Conservation (phyloP, 2,113 vertebrate species). For the Notothenia coriiceps region DNA sequence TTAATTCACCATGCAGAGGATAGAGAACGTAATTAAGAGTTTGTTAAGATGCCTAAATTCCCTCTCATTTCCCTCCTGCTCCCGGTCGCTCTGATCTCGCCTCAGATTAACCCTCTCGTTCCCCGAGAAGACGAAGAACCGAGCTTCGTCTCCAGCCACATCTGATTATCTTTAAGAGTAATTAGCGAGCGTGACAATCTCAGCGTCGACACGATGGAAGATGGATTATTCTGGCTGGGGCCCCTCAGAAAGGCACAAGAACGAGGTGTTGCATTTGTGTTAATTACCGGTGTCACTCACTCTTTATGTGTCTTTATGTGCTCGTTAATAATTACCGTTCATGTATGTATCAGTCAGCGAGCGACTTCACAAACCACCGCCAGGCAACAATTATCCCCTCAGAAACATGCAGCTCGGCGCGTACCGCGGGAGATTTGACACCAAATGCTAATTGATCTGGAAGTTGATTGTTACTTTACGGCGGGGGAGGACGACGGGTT, state of each 20-base stretch:
- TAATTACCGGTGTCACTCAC: slow-evolving; percentile 77
- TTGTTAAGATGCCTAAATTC: slow-evolving; percentile 83
- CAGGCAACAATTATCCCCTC: slow-evolving; percentile 73
- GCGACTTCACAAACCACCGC: slow-evolving; percentile 65
- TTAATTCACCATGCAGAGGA: slow-evolving; percentile 51
- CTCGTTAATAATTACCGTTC: slow-evolving; percentile 73
- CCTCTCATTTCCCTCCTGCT: slow-evolving; percentile 68
- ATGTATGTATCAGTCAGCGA: slow-evolving; percentile 67
- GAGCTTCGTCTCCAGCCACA: slow-evolving; percentile 73
- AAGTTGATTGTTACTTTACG: slow-evolving; percentile 55
- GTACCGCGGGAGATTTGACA: slow-evolving; percentile 54
- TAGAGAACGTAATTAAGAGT: slow-evolving; percentile 80
- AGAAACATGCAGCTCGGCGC: slow-evolving; percentile 33
- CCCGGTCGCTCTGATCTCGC: slow-evolving; percentile 74
- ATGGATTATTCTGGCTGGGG: slow-evolving; percentile 72
- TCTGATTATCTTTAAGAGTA: slow-evolving; percentile 82
- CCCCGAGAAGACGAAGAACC: slow-evolving; percentile 64
- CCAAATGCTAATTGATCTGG: slow-evolving; percentile 71
- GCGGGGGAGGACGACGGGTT: slow-evolving; percentile 29
- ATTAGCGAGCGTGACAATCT: slow-evolving; percentile 79
- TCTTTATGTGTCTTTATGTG: slow-evolving; percentile 76
- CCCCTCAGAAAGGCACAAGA: slow-evolving; percentile 55
- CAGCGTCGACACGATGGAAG: slow-evolving; percentile 67
- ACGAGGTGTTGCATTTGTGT: slow-evolving; percentile 60
- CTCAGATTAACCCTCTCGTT: slow-evolving; percentile 77